Evolutionary conservation across 2,797 vertebrate genomes (phyloP).

Genomic region (Mormyrus hasselquistii): DNA sequence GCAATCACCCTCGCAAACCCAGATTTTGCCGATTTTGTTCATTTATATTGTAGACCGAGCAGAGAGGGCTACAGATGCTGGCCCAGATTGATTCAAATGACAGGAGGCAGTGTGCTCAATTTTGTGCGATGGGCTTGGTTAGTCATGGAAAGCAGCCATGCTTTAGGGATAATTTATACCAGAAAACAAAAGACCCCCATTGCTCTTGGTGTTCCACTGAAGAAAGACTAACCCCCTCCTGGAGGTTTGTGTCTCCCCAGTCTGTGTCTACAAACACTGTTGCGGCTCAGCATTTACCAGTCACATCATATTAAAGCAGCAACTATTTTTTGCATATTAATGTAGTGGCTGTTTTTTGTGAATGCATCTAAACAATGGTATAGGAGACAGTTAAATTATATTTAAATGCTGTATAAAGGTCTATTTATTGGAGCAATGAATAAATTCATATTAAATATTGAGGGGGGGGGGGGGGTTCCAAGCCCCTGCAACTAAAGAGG

Average conservation of each 20-base stretch:
- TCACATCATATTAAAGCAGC: not conserved
- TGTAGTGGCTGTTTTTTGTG: not conserved
- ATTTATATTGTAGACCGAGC: not conserved
- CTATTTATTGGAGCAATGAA: not conserved
- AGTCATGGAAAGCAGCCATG: not conserved
- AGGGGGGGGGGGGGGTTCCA: not conserved
- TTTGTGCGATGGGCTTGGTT: not conserved
- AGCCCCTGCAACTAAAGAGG: not conserved
- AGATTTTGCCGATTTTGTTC: not conserved
- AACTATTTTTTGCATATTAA: not conserved
- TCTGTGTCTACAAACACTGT: not conserved
- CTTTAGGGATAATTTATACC: slow-evolving; percentile 16
- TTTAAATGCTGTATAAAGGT: not conserved
- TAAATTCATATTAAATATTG: not conserved
- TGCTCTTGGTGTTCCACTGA: not conserved
- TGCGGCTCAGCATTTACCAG: not conserved
- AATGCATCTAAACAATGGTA: not conserved
- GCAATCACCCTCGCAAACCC: not conserved
- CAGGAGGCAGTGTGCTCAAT: not conserved
- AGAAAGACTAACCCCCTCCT: not conserved
- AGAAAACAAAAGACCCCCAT: slow-evolving; percentile 11
- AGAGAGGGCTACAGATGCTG: not conserved
- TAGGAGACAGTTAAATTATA: not conserved
- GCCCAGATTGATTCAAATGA: not conserved
- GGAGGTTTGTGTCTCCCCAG: not conserved